Evolutionary conservation across 2,113 vertebrate genomes (phyloP).

Genomic region (Chroicocephalus ridibundus): DNA sequence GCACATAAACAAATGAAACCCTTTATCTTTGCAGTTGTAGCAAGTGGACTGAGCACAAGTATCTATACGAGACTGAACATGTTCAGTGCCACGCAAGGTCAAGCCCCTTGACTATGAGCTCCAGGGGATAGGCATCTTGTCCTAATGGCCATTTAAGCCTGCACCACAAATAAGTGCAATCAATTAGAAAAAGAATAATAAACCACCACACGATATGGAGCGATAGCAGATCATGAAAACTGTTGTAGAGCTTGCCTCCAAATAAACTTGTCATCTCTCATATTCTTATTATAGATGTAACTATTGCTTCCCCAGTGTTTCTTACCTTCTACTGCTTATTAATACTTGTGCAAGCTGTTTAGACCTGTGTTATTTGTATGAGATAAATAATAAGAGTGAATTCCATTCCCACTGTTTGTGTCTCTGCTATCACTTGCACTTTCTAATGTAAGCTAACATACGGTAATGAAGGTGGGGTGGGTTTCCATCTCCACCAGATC

Average conservation of each 20-base stretch:
- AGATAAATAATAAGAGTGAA: background rate
- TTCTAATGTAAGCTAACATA: background rate
- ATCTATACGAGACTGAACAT: fast-evolving
- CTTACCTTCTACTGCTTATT: background rate
- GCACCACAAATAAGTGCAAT: background rate
- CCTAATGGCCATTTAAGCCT: background rate
- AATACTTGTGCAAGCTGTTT: background rate
- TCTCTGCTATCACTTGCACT: background rate
- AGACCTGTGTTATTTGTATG: background rate
- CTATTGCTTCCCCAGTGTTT: background rate
- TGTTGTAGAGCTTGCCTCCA: background rate
- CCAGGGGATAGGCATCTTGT: background rate
- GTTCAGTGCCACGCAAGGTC: background rate
- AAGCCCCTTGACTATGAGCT: background rate
- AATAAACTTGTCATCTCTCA: background rate
- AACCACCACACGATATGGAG: fast-evolving
- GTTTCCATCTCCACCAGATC: background rate
- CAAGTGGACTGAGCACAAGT: background rate
- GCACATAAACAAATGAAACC: background rate
- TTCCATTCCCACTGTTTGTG: background rate
- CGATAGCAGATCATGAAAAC: background rate
- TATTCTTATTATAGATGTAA: background rate
- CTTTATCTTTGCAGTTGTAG: background rate
- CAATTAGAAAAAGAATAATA: background rate
- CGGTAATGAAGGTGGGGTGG: background rate